A percentile compares a stretch with the other conserved stretches of the same genome.
Evolutionary conservation across 2,888 invertebrate species (phyloP).

Genomic region (Drosophila vallismaia): DNA sequence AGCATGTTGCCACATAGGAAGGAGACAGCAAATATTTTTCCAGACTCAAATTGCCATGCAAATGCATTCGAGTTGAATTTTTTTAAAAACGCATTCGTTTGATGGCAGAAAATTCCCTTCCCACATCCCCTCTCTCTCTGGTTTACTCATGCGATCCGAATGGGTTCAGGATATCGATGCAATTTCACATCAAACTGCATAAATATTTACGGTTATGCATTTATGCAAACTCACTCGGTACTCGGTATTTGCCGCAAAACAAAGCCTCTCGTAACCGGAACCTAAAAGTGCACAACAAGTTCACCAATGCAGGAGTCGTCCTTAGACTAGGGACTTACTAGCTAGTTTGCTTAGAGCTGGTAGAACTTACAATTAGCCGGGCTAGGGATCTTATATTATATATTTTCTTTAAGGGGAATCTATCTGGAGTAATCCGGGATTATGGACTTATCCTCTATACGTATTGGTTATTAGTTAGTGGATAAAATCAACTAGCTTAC

Average conservation of each 20-base stretch:
- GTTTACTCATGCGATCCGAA: slow-evolving; percentile 29
- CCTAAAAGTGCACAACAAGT: slow-evolving; percentile 13
- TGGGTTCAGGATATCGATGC: slow-evolving; percentile 48
- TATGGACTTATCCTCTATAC: slow-evolving; percentile 28
- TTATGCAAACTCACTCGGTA: slow-evolving; percentile 56
- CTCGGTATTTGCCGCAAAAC: slow-evolving; percentile 27
- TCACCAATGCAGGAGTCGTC: slow-evolving; percentile 29
- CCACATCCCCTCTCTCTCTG: neutral
- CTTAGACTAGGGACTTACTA: slow-evolving; percentile 49
- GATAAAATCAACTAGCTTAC: slow-evolving; percentile 76
- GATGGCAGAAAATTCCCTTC: slow-evolving; percentile 20
- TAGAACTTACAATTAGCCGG: slow-evolving; percentile 62
- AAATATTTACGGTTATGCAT: slow-evolving; percentile 71
- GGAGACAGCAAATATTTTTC: slow-evolving; percentile 33
- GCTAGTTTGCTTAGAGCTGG: slow-evolving; percentile 72
- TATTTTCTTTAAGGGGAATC: slow-evolving; percentile 1
- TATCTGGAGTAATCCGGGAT: slow-evolving; percentile 24
- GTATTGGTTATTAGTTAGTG: slow-evolving; percentile 48
- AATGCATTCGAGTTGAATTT: slow-evolving; percentile 44
- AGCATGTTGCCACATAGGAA: slow-evolving; percentile 35
- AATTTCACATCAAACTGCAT: slow-evolving; percentile 59
- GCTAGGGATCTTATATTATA: slow-evolving; percentile 1
- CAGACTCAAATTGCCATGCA: slow-evolving; percentile 35
- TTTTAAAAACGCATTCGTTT: slow-evolving; percentile 35
- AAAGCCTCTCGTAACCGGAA: slow-evolving; percentile 26